Evolutionary conservation across 2,113 vertebrate species (phyloP).

Genomic region (Ammodytes marinus): DNA sequence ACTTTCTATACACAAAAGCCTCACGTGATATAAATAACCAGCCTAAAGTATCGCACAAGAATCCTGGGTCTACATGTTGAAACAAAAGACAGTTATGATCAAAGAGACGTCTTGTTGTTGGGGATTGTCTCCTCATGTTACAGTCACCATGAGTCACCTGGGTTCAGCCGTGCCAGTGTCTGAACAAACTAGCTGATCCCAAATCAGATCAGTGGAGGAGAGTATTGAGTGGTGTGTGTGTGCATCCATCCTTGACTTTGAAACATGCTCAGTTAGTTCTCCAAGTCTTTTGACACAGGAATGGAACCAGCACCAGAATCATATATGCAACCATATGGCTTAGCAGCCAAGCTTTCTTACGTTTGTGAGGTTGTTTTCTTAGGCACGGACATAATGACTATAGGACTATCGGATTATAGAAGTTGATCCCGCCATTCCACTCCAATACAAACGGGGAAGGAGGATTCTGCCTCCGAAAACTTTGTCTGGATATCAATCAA

Average conservation of each 20-base stretch:
- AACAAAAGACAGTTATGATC: slow-evolving; percentile 33
- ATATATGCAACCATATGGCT: neutral
- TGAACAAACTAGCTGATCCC: slow-evolving; percentile 13
- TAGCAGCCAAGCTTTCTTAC: too few species aligned
- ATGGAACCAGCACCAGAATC: slow-evolving; percentile 47
- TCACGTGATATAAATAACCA: slow-evolving; percentile 45
- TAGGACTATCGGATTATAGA: too few species aligned
- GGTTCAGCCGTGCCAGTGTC: slow-evolving; percentile 29
- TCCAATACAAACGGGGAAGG: too few species aligned
- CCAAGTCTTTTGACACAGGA: slow-evolving; percentile 47
- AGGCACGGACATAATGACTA: too few species aligned
- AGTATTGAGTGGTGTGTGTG: slow-evolving; percentile 28
- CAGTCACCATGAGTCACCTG: slow-evolving; percentile 10
- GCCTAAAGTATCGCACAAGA: slow-evolving; percentile 43
- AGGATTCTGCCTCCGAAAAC: too few species aligned
- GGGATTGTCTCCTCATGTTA: slow-evolving; percentile 43
- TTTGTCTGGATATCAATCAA: too few species aligned
- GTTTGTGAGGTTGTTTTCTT: too few species aligned
- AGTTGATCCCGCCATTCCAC: too few species aligned
- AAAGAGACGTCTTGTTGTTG: slow-evolving; percentile 33
- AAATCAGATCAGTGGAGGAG: slow-evolving; percentile 37
- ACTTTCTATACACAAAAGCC: slow-evolving; percentile 57
- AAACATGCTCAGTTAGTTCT: slow-evolving; percentile 8
- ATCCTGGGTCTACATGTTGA: slow-evolving; percentile 34
- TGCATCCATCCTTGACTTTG: slow-evolving; percentile 42